Evolutionary conservation across 1,140 invertebrate species (phyloP).

Genomic region (Pseudomyrmex sp.): DNA sequence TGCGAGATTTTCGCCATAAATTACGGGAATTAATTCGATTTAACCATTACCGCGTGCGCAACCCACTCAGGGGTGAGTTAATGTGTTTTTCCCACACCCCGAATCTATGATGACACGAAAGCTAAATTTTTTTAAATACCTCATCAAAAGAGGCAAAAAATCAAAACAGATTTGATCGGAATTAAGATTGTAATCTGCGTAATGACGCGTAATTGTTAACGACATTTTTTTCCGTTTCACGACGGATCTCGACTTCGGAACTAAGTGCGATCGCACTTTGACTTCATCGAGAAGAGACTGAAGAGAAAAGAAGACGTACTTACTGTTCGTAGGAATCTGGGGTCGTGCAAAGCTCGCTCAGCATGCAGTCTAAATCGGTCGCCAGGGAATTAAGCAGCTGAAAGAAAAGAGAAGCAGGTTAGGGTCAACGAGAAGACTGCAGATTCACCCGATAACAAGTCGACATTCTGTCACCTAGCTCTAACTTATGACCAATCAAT

Average conservation of each 20-base stretch:
- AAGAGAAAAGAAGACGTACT: slow-evolving; percentile 65
- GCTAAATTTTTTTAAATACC: slow-evolving; percentile 15
- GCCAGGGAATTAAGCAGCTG: slow-evolving; percentile 91
- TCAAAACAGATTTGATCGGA: background rate
- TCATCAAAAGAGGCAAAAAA: no score
- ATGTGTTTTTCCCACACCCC: slow-evolving; percentile 12
- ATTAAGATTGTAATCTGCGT: background rate
- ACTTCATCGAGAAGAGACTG: slow-evolving; percentile 37
- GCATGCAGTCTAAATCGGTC: slow-evolving; percentile 90
- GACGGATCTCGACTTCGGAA: slow-evolving; percentile 4
- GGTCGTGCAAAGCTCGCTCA: slow-evolving; percentile 88
- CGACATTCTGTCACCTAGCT: slow-evolving; percentile 23
- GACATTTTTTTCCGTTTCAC: background rate
- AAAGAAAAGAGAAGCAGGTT: slow-evolving; percentile 76
- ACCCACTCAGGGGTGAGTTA: slow-evolving; percentile 8
- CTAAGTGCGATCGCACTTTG: slow-evolving; percentile 30
- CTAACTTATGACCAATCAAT: background rate
- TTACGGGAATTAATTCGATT: slow-evolving; percentile 79
- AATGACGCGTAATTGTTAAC: background rate
- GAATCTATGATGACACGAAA: no score
- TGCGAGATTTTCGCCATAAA: slow-evolving; percentile 80
- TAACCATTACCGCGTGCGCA: slow-evolving; percentile 53
- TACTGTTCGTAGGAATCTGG: slow-evolving; percentile 80
- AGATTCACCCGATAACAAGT: slow-evolving; percentile 11
- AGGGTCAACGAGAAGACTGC: slow-evolving; percentile 10